Evolutionary conservation across 2,113 vertebrate genomes (phyloP).

Genomic region (Syrmaticus mikado): DNA sequence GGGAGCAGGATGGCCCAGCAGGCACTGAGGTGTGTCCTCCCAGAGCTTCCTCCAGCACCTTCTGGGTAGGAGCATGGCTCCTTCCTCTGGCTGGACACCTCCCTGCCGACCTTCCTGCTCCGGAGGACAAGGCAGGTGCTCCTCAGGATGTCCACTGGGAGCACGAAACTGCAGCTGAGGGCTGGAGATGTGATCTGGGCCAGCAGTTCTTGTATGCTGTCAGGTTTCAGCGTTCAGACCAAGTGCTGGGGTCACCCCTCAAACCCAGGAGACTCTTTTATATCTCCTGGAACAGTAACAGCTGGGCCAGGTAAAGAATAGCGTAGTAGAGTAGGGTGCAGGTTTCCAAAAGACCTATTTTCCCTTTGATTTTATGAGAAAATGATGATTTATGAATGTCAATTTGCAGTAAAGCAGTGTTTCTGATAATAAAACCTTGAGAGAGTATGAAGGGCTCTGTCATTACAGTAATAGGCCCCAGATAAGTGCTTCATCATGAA

Average conservation of each 20-base stretch:
- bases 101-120: background rate
- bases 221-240: background rate
- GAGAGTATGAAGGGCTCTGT: conserved; percentile 21
- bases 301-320: background rate
- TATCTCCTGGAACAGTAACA: background rate
- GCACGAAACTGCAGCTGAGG: background rate
- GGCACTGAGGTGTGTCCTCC: background rate
- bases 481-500: conserved; percentile 45
- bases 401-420: conserved; percentile 27
- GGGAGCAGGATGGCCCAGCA: background rate
- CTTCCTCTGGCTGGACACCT: background rate
- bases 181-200: background rate
- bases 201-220: background rate
- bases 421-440: conserved; percentile 53
- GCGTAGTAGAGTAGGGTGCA: conserved; percentile 13
- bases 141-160: background rate
- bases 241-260: background rate
- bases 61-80: background rate
- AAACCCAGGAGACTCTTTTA: background rate
- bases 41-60: background rate
- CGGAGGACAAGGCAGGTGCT: background rate
- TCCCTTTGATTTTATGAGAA: conserved; percentile 11
- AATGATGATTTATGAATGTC: conserved; percentile 58
- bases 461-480: conserved; percentile 51
- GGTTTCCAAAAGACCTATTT: background rate